Evolutionary conservation across 1,140 invertebrate species (phyloP).

Genomic region (Periplaneta americana): DNA sequence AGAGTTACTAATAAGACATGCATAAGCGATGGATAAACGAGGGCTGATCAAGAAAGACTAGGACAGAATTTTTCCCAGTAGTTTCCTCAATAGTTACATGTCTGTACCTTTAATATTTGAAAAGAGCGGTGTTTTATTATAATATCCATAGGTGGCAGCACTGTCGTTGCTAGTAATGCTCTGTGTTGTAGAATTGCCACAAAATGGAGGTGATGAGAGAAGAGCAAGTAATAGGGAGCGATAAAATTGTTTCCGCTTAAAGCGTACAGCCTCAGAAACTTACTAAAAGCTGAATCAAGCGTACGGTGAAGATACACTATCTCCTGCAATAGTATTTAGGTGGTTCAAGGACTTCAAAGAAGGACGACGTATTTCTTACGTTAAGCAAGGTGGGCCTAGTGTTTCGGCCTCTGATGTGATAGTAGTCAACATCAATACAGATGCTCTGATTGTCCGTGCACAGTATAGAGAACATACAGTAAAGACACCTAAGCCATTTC

Average conservation of each 20-base stretch:
- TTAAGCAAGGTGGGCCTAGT: constrained; percentile 1
- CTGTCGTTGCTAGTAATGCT: neutral
- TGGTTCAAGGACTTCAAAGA: constrained; percentile 1
- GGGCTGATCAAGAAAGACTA: too few species aligned
- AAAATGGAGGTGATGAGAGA: neutral
- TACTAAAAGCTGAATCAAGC: constrained; percentile 6
- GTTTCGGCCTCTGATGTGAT: constrained; percentile 2
- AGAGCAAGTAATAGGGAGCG: neutral
- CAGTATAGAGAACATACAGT: too few species aligned
- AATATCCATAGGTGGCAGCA: constrained; percentile 1
- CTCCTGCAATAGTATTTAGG: neutral
- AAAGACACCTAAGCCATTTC: too few species aligned
- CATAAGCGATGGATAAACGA: too few species aligned
- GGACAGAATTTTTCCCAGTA: neutral
- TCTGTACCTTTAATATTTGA: neutral
- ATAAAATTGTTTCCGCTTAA: neutral
- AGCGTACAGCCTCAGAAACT: constrained; percentile 4
- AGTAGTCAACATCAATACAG: neutral
- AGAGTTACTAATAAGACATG: too few species aligned
- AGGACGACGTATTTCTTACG: neutral
- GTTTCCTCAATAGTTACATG: neutral
- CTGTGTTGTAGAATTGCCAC: neutral
- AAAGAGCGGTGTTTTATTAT: neutral
- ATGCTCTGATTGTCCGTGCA: constrained; percentile 5
- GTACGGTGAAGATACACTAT: constrained; percentile 1